Conservation (phyloP, 2,113 vertebrate species). For the Lasiurus borealis region DNA sequence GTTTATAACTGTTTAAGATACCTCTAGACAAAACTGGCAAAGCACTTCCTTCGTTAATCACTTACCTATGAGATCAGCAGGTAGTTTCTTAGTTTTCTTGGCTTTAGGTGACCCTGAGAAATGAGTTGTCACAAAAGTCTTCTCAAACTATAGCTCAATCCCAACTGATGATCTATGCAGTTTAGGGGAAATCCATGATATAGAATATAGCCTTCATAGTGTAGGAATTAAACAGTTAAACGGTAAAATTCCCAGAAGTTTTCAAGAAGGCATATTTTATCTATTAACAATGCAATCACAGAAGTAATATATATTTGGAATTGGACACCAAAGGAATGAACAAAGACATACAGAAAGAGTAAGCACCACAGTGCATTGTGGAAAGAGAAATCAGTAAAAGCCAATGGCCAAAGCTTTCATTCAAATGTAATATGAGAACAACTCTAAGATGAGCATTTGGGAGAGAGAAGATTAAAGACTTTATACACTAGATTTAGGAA, state of each 20-base stretch:
- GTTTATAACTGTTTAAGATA: conserved; percentile 1
- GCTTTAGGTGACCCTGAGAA: background rate
- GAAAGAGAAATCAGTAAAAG: background rate
- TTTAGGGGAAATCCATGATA: background rate
- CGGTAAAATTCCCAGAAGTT: background rate
- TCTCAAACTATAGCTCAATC: background rate
- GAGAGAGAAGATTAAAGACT: background rate
- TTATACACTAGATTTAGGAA: background rate
- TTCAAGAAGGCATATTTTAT: background rate
- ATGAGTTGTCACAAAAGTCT: background rate
- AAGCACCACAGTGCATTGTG: background rate
- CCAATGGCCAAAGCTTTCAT: background rate
- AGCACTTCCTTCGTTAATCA: background rate
- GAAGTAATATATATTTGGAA: background rate
- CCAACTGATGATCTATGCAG: background rate
- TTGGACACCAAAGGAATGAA: background rate
- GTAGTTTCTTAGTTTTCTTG: background rate
- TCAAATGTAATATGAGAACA: background rate
- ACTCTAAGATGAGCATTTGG: background rate
- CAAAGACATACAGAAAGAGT: background rate
- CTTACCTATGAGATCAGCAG: background rate
- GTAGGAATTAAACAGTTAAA: background rate
- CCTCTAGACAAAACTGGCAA: background rate
- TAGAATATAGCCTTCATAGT: background rate
- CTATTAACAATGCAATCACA: background rate